Evolutionary conservation across 2,797 vertebrate genomes (phyloP).

Genomic region (Philypnodon macrostomus): DNA sequence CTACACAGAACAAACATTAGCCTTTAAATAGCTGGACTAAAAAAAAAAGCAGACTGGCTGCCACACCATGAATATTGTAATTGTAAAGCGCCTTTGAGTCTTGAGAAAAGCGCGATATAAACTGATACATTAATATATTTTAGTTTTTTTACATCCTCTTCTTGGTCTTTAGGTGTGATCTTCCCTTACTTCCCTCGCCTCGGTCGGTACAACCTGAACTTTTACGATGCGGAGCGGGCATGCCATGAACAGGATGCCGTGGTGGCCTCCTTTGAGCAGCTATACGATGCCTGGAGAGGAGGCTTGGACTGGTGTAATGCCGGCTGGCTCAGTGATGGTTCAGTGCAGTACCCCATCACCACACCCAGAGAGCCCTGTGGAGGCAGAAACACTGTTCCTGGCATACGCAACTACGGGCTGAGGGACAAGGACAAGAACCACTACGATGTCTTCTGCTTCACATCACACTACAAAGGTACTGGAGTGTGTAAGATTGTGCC

Average conservation of each 20-base stretch:
- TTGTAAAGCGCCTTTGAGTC: too few relatives aligned
- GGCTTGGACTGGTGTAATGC: slow-evolving; percentile 98
- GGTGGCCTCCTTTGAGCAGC: slow-evolving; percentile 91
- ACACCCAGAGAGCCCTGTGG: slow-evolving; percentile 90
- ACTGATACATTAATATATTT: not conserved
- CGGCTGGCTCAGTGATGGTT: slow-evolving; percentile 92
- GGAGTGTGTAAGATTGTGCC: too few relatives aligned
- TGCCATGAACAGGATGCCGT: slow-evolving; percentile 87
- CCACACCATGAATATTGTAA: too few relatives aligned
- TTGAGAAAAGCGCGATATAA: too few relatives aligned
- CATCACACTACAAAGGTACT: slow-evolving; percentile 91
- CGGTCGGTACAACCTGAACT: slow-evolving; percentile 94
- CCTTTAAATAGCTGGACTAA: too few relatives aligned
- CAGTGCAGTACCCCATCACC: slow-evolving; percentile 92
- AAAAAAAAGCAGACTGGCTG: too few relatives aligned
- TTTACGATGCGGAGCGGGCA: slow-evolving; percentile 83
- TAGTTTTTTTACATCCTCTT: not conserved
- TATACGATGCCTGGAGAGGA: slow-evolving; percentile 86
- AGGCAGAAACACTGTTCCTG: slow-evolving; percentile 86
- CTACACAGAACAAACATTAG: too few relatives aligned
- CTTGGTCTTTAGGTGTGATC: slow-evolving; percentile 78
- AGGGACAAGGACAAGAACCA: slow-evolving; percentile 90
- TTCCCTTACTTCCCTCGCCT: slow-evolving; percentile 89
- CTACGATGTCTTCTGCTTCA: slow-evolving; percentile 97
- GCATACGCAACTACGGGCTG: slow-evolving; percentile 89